Evolutionary conservation across 1,140 invertebrate genomes (phyloP).

Genomic region (Drosophila nasuta): DNA sequence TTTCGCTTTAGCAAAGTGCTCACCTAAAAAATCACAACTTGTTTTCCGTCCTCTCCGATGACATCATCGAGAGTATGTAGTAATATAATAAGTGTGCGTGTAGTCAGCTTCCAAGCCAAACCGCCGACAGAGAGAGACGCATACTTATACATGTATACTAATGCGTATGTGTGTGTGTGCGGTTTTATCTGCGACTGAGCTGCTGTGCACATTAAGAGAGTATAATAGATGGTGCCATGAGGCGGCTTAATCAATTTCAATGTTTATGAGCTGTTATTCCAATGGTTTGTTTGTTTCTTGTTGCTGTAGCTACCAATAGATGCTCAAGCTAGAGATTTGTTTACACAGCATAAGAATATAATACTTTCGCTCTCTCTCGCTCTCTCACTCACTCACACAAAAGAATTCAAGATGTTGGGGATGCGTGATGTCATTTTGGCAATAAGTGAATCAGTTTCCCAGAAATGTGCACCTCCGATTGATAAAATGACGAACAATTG

Average conservation of each 20-base stretch:
- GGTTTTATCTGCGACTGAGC: conserved; percentile 11
- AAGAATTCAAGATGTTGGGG: background rate
- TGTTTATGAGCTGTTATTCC: conserved; percentile 27
- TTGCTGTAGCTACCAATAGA: conserved; percentile 22
- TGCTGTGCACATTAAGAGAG: conserved; percentile 17
- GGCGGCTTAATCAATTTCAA: conserved; percentile 38
- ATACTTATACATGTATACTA: background rate
- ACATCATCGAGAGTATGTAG: conserved; percentile 39
- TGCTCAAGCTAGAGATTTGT: conserved; percentile 20
- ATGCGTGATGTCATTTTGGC: conserved; percentile 40
- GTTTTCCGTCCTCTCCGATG: conserved; percentile 32
- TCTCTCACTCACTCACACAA: background rate
- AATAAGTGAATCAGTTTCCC: conserved; percentile 33
- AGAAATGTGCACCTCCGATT: conserved; percentile 12
- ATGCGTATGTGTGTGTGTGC: background rate
- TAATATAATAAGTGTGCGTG: background rate
- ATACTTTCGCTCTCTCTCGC: background rate
- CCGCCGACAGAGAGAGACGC: conserved; percentile 2
- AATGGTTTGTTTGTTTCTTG: conserved; percentile 32
- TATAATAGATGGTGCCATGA: conserved; percentile 12
- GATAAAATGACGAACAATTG: conserved; percentile 12
- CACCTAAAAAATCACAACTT: conserved; percentile 1
- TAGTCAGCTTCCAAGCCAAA: conserved; percentile 30
- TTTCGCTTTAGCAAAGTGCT: background rate
- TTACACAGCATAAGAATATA: conserved; percentile 7